phyloP scores from a whole-genome alignment of 2,888 invertebrate genomes.

The Sisyra nigra region DNA sequence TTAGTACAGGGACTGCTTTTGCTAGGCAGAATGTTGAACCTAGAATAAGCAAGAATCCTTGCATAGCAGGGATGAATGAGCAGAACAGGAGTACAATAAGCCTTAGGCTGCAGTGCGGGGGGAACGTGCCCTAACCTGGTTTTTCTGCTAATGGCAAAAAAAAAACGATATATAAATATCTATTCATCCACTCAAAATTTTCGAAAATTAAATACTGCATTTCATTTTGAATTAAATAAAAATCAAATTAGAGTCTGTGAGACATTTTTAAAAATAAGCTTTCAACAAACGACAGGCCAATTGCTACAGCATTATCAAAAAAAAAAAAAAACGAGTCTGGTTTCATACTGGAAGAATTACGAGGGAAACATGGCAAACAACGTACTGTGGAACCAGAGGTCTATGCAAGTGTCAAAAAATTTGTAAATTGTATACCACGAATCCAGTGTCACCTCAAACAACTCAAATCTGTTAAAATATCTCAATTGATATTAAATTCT shows the following conservation, averaged over 20 bases:
- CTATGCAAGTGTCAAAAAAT: not conserved
- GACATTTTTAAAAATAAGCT: not conserved
- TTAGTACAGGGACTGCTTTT: too few species aligned
- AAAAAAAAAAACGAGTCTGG: not conserved
- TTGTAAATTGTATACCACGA: not conserved
- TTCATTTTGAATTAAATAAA: not conserved
- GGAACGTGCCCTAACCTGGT: too few species aligned
- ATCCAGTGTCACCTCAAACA: constrained; percentile 1
- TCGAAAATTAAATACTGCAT: not conserved
- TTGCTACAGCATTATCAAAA: not conserved
- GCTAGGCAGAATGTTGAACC: too few species aligned
- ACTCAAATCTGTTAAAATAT: too few species aligned
- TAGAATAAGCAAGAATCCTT: too few species aligned
- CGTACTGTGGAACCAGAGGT: not conserved
- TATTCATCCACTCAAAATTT: not conserved
- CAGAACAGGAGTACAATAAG: too few species aligned
- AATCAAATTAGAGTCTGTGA: not conserved
- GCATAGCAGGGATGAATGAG: too few species aligned
- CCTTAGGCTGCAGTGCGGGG: too few species aligned
- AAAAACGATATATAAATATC: too few species aligned
- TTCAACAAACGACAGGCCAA: not conserved
- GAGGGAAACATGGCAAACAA: not conserved
- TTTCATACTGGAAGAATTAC: not conserved
- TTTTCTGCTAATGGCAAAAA: too few species aligned
- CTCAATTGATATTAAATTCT: too few species aligned